These are phyloP conservation scores for Eupeodes latifasciatus DNA, from an alignment of 2,888 invertebrate genomes.

Conservation along the genomic window DNA sequence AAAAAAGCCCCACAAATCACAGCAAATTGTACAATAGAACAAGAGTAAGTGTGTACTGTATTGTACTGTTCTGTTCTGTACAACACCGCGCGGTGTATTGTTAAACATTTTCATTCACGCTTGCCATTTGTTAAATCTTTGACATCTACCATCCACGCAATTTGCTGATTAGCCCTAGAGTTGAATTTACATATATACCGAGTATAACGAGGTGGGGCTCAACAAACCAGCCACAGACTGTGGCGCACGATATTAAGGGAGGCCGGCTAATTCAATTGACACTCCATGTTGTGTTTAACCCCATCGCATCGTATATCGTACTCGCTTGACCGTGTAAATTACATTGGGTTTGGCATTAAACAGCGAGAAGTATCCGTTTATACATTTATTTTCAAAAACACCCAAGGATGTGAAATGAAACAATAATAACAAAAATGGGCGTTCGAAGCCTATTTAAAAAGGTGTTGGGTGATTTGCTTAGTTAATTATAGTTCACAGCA, in stretches of 20 bases:
- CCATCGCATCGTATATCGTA: conserved; percentile 29
- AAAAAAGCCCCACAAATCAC: conserved; percentile 39
- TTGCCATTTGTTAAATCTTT: conserved; percentile 64
- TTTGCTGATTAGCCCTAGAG: conserved; percentile 70
- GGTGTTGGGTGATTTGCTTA: conserved; percentile 46
- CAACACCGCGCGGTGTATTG: not conserved
- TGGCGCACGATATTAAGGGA: not conserved
- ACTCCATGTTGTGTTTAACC: conserved; percentile 60
- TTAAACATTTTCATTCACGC: conserved; percentile 43
- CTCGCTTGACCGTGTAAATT: conserved; percentile 61
- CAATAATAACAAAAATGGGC: not conserved
- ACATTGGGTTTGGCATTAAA: conserved; percentile 43
- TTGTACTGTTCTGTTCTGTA: not conserved
- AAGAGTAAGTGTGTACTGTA: not conserved
- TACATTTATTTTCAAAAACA: conserved; percentile 16
- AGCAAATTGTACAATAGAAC: conserved; percentile 1
- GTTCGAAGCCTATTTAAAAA: conserved; percentile 57
- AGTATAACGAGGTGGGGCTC: conserved; percentile 3
- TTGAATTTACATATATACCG: conserved; percentile 20
- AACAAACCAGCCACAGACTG: not conserved
- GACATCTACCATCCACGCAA: conserved; percentile 73
- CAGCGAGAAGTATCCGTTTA: conserved; percentile 29
- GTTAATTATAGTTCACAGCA: conserved; percentile 52
- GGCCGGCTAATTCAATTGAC: conserved; percentile 68
- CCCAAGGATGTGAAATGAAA: conserved; percentile 1